phyloP scores from a whole-genome alignment of 2,888 invertebrate species.

The Cyclophora punctaria region DNA sequence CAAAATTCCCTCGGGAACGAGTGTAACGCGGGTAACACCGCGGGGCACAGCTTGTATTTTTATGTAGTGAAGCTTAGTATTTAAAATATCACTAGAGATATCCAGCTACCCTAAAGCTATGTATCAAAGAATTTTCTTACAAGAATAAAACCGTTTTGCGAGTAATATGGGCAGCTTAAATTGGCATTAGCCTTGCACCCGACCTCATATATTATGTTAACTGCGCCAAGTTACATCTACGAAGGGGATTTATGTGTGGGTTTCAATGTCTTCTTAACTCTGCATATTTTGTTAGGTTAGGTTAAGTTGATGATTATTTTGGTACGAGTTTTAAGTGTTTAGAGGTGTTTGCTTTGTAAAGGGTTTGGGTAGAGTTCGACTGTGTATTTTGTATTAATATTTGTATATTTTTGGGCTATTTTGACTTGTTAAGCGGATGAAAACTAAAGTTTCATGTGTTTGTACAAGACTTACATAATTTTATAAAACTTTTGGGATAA shows the following conservation, averaged over 20 bases:
- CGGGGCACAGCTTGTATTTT: neutral
- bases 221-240: slow-evolving; percentile 16
- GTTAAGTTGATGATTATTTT: neutral
- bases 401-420: no score
- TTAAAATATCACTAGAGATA: no score
- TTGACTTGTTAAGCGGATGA: no score
- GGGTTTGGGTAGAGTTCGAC: neutral
- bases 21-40: no score
- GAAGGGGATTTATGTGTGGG: slow-evolving; percentile 20
- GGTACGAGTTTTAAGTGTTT: neutral
- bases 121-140: slow-evolving; percentile 13
- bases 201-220: slow-evolving; percentile 31
- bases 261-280: slow-evolving; percentile 14
- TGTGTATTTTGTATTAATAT: neutral
- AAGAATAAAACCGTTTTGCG: slow-evolving; percentile 23
- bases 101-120: no score
- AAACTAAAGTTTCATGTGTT: no score
- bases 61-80: neutral
- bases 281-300: slow-evolving; percentile 8
- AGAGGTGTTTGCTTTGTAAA: neutral
- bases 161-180: slow-evolving; percentile 29
- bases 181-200: slow-evolving; percentile 29
- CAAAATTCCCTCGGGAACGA: no score
- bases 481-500: no score
- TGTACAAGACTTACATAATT: no score